Base-by-base conservation (phyloP, 1,140 invertebrate species). In the Mycetomoellerius zeteki region DNA sequence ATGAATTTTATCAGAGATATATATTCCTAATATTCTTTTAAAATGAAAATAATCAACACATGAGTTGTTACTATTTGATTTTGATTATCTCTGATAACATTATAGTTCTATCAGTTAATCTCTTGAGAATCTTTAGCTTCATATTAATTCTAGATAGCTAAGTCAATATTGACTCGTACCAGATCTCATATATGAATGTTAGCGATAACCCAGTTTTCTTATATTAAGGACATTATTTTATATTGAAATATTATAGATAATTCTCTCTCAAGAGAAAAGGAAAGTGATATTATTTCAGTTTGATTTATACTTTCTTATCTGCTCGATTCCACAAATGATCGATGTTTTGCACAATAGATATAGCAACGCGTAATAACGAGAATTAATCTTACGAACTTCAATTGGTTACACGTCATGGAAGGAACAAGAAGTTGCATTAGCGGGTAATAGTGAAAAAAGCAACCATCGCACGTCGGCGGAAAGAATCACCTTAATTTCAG, bases 181-280 rank as follows among this genome's bases (percentile, higher is more conserved):
- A 33, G 30, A 72, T 73, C 50, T 65, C 72, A 56, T 33, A 58
- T 33, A 62, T 21, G 62, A 21, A 64, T 24, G 43, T 33, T 60
- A 37, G 58, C 56, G 37, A 50, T 89, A 85, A 88, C 80, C 88
- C 14, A 88, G 87, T 85, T 88, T 73, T 58, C 30, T 52, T 8
- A 3, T 19, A 33, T 12, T 43, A 24, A 67, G 3, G 16, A 81
- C 47, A 56, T 56, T 69, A n/a, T 71, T 81, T 10, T 19, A 6
- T 19, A 47, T 33, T 24, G 30, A 27, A 69, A 56, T n/a, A n/a
- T n/a, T n/a, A n/a, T 19, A 69, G 64, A 8, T 56, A 54, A 81
- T 81, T 37, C n/a, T 67, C 14, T 12, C 24, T 52, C 3, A 27
- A 37, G 16, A 67, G 21, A 21, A 24, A 54, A 10, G 27, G 50